These are phyloP conservation scores for Pteropus rufus DNA, from an alignment of 2,797 vertebrate genomes.

Conservation along the genomic window DNA sequence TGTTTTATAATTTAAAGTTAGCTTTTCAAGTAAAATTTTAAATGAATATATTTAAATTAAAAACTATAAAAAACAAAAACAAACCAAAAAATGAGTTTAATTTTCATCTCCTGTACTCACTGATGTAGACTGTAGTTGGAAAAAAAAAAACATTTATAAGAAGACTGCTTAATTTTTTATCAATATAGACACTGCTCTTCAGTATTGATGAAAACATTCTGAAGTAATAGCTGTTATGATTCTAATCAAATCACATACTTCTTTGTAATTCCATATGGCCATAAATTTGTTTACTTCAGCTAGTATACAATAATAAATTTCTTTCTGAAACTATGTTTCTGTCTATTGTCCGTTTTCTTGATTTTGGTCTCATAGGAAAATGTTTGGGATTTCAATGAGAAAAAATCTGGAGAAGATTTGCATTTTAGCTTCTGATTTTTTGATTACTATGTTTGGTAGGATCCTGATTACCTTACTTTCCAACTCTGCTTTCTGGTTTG, in stretches of 20 bases:
- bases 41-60: slow-evolving; percentile 23
- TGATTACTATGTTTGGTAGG: neutral
- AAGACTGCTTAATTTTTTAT: slow-evolving; percentile 12
- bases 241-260: slow-evolving; percentile 22
- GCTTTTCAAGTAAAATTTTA: neutral
- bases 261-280: neutral
- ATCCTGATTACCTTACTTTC: neutral
- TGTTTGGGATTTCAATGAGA: neutral
- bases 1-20: slow-evolving; percentile 2
- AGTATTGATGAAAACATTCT: slow-evolving; percentile 39
- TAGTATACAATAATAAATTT: neutral
- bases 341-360: neutral
- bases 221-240: slow-evolving; percentile 13
- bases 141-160: neutral
- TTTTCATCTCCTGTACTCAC: neutral
- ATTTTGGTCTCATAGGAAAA: neutral
- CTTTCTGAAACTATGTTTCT: neutral
- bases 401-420: neutral
- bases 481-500: slow-evolving; percentile 47
- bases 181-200: neutral
- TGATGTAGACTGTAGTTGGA: neutral
- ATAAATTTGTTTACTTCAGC: neutral
- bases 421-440: neutral
- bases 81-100: neutral
- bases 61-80: neutral